Percentiles rank a stretch among this genome's conserved stretches.
These are phyloP conservation scores for Paratrypauchen microcephalus DNA, from an alignment of 2,797 vertebrate genomes.

Conservation along the genomic window DNA sequence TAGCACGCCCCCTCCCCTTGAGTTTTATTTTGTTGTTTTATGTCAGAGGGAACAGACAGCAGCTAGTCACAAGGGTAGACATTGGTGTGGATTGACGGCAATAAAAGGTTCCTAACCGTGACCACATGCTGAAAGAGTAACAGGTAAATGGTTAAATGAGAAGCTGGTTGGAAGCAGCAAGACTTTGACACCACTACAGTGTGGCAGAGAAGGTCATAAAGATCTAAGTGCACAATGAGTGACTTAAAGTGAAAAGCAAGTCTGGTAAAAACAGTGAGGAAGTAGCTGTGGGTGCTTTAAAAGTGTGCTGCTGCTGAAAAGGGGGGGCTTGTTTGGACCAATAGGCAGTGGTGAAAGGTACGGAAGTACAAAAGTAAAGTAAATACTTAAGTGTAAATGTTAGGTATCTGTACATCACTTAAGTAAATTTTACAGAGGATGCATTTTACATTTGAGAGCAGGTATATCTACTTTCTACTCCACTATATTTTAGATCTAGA, in stretches of 20 bases:
- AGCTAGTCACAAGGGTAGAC: conserved; percentile 41
- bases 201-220: conserved; percentile 62
- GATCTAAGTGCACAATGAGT: conserved; percentile 51
- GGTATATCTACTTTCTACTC: too few relatives aligned
- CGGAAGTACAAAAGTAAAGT: too few relatives aligned
- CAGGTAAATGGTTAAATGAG: conserved; percentile 50
- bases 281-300: conserved; percentile 36
- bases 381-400: too few relatives aligned
- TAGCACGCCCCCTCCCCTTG: conserved; percentile 14
- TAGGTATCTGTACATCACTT: too few relatives aligned
- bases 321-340: conserved; percentile 5
- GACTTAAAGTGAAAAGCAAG: conserved; percentile 50
- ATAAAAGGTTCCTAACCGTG: conserved; percentile 56
- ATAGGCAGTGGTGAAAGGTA: not conserved
- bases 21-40: conserved; percentile 24
- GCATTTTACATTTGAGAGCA: too few relatives aligned
- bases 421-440: too few relatives aligned
- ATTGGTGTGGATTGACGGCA: conserved; percentile 50
- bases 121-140: conserved; percentile 53
- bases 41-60: conserved; percentile 46
- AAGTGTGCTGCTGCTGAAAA: conserved; percentile 12
- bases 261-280: conserved; percentile 52
- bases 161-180: conserved; percentile 60
- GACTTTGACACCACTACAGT: conserved; percentile 60
- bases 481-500: too few relatives aligned